Percentiles rank a stretch among this genome's conserved stretches.
Conservation (phyloP, 2,797 vertebrate species). For the Rousettus madagascariensis region DNA sequence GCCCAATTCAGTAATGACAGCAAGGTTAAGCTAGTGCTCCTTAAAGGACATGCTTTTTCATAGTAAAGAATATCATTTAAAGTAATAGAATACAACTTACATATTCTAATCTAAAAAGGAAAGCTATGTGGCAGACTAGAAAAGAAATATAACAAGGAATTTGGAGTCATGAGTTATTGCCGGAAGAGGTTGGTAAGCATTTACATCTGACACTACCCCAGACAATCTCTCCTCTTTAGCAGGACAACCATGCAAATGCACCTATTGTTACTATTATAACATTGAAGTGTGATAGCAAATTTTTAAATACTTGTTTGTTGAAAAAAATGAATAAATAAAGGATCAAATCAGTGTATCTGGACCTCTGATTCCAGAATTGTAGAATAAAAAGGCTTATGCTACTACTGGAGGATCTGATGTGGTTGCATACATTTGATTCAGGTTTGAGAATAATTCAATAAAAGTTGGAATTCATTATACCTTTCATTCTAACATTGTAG, state of each 20-base stretch:
- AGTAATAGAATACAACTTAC: not conserved
- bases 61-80: slow-evolving; percentile 3
- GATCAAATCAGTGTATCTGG: not conserved
- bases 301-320: not conserved
- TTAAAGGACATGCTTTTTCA: not conserved
- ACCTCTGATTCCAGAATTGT: not conserved
- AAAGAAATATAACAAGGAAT: not conserved
- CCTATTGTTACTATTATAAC: not conserved
- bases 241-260: not conserved
- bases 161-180: not conserved
- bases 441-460: not conserved
- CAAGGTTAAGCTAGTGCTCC: not conserved
- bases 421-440: not conserved
- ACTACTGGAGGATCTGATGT: not conserved
- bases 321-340: not conserved
- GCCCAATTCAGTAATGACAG: not conserved
- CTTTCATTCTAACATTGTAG: not conserved
- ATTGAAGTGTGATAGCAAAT: not conserved
- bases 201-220: not conserved
- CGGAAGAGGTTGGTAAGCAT: not conserved
- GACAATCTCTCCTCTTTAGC: not conserved
- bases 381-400: not conserved
- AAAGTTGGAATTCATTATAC: not conserved
- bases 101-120: not conserved
- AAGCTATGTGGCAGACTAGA: not conserved